These are phyloP conservation scores for Oscheius sp. DNA, from an alignment of 2,888 invertebrate genomes.

Conservation along the genomic window DNA sequence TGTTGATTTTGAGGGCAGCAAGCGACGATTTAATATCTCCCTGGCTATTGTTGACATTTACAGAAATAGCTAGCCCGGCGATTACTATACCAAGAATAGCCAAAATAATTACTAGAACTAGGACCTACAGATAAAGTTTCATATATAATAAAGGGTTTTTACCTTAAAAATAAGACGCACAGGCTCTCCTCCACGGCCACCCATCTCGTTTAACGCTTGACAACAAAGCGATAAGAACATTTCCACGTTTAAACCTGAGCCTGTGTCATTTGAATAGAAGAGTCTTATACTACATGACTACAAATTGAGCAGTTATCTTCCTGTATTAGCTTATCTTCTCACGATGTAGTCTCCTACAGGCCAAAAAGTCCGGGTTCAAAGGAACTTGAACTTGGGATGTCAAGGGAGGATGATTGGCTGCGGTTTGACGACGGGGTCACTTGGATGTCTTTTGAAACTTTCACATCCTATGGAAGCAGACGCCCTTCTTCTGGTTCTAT, in stretches of 20 bases:
- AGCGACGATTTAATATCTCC: background rate
- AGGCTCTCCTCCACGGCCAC: background rate
- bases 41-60: background rate
- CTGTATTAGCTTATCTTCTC: too few species aligned
- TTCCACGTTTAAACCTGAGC: background rate
- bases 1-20: background rate
- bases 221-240: background rate
- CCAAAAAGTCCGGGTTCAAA: too few species aligned
- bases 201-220: too few species aligned
- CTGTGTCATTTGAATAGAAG: background rate
- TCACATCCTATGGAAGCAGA: too few species aligned
- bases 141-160: background rate
- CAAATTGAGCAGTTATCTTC: too few species aligned
- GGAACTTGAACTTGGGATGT: too few species aligned
- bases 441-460: too few species aligned
- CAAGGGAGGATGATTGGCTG: too few species aligned
- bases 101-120: background rate
- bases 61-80: constrained; percentile 3
- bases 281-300: too few species aligned
- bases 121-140: background rate
- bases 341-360: too few species aligned
- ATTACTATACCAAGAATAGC: constrained; percentile 10
- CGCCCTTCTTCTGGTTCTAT: too few species aligned
- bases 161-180: background rate
- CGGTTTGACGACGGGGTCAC: too few species aligned